Evolutionary conservation across 2,888 invertebrate species (phyloP).

Genomic region (Hyles lineata): DNA sequence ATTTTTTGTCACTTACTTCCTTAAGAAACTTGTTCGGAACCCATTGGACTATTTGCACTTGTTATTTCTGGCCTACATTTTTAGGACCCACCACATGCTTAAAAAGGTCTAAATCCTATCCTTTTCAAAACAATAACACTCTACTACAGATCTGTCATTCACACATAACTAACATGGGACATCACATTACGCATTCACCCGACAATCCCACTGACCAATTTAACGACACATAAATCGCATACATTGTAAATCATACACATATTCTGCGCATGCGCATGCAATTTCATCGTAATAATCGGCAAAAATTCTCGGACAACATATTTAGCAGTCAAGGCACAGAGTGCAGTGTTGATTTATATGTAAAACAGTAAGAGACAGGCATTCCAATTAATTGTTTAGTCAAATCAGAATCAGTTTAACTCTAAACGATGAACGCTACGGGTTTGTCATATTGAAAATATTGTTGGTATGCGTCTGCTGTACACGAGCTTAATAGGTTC

Average conservation of each 20-base stretch:
- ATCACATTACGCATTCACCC: background rate
- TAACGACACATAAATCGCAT: background rate
- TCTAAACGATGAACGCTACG: constrained; percentile 5
- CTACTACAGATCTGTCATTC: too few species aligned
- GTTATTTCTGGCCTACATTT: too few species aligned
- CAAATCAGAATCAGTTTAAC: constrained; percentile 15
- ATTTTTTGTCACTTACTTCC: too few species aligned
- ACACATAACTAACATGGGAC: background rate
- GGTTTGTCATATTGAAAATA: background rate
- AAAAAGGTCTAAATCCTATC: too few species aligned
- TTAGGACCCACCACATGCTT: too few species aligned
- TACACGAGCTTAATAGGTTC: background rate
- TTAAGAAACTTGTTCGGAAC: too few species aligned
- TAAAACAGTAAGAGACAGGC: constrained; percentile 3
- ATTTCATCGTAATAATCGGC: constrained; percentile 16
- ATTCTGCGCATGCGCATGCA: background rate
- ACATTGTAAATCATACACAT: constrained; percentile 21
- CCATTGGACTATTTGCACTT: too few species aligned
- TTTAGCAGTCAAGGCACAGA: background rate
- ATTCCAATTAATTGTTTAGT: constrained; percentile 3
- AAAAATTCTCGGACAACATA: constrained; percentile 9
- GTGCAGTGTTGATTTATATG: constrained; percentile 19
- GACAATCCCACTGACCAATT: background rate
- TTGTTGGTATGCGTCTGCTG: background rate
- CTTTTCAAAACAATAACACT: too few species aligned